Conservation (phyloP, 2,113 vertebrate species). For the Syngnathus floridae region DNA sequence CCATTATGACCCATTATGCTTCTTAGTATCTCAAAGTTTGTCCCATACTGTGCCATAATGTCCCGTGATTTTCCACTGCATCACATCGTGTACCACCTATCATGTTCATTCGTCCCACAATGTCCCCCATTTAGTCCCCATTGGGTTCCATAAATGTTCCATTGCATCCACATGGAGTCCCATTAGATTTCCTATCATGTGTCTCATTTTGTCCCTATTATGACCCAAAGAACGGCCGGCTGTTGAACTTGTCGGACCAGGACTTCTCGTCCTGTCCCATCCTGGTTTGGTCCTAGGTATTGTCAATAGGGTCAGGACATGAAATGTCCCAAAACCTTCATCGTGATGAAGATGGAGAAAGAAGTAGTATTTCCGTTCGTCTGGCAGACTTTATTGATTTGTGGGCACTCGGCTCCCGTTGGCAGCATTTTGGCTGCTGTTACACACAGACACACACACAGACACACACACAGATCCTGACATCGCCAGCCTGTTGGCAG, state of each 20-base stretch:
- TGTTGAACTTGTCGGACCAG: not conserved
- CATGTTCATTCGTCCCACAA: not conserved
- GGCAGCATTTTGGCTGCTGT: conserved; percentile 50
- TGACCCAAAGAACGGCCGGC: not conserved
- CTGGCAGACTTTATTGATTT: conserved; percentile 56
- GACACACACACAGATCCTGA: conserved; percentile 26
- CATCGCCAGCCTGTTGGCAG: conserved; percentile 50
- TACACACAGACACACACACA: conserved; percentile 15
- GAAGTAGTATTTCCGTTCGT: conserved; percentile 5
- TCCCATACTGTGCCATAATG: not conserved
- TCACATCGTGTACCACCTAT: not conserved
- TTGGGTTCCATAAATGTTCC: not conserved
- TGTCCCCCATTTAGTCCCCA: not conserved
- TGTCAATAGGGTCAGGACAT: no score
- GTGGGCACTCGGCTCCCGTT: conserved; percentile 60
- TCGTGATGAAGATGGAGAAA: conserved; percentile 37
- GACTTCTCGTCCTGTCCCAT: not conserved
- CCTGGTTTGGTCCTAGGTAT: not conserved
- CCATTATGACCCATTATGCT: not conserved
- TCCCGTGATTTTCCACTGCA: not conserved
- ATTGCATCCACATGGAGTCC: no score
- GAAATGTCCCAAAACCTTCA: not conserved
- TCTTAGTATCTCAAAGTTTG: not conserved
- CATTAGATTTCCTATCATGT: not conserved
- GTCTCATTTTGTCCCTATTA: not conserved